These are phyloP conservation scores for Chrysaora quinquecirrha DNA, from an alignment of 30 jellyfish, hydroid and myxozoan species.

Conservation along the genomic window DNA sequence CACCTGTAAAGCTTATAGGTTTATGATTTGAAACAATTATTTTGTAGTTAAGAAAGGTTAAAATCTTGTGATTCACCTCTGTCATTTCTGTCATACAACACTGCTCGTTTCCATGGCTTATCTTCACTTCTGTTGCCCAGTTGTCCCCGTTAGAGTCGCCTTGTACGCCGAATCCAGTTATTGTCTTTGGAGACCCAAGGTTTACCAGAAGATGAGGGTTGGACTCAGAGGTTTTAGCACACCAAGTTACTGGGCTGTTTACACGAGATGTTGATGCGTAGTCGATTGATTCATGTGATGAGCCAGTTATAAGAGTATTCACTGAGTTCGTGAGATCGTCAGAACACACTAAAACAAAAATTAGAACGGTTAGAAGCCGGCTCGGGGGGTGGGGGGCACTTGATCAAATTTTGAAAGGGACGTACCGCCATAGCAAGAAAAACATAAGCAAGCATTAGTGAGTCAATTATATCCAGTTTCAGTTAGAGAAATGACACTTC, in stretches of 20 bases:
- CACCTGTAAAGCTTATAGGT: too few species aligned
- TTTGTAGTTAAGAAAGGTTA: too few species aligned
- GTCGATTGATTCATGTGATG: neutral
- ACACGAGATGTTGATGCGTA: neutral
- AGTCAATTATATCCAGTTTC: neutral
- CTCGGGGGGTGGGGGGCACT: too few species aligned
- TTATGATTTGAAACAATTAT: too few species aligned
- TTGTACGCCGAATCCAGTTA: slow-evolving; percentile 61
- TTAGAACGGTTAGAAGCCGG: too few species aligned
- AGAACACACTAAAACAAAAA: neutral
- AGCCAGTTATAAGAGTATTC: neutral
- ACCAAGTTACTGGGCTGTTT: slow-evolving; percentile 17
- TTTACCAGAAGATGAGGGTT: slow-evolving; percentile 17
- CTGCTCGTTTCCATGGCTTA: slow-evolving; percentile 15
- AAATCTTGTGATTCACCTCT: too few species aligned
- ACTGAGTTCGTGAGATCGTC: neutral
- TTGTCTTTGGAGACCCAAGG: slow-evolving; percentile 30
- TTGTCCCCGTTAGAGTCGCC: slow-evolving; percentile 53
- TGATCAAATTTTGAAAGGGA: too few species aligned
- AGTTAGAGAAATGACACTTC: neutral
- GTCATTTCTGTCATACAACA: slow-evolving; percentile 23
- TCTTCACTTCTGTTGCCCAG: slow-evolving; percentile 36
- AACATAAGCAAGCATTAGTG: neutral
- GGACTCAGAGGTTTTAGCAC: slow-evolving; percentile 18
- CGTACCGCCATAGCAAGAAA: too few species aligned